Evolutionary conservation across 2,113 vertebrate genomes (phyloP).

Genomic region (Xenopus borealis): DNA sequence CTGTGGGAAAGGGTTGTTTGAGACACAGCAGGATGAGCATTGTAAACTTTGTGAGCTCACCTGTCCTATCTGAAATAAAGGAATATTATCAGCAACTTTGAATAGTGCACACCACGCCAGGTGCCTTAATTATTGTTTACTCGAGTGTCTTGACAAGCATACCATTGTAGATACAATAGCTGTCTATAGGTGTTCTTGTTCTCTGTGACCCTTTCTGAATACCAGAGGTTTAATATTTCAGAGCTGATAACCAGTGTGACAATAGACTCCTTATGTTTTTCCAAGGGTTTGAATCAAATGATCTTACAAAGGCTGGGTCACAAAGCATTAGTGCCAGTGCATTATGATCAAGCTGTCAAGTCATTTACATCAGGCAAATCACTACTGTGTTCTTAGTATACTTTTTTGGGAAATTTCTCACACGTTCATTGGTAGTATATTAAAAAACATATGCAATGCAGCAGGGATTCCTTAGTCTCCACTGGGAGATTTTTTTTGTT

Average conservation of each 20-base stretch:
- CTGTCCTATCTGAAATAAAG: slow-evolving; percentile 34
- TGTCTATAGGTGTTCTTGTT: slow-evolving; percentile 55
- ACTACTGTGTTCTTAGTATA: background rate
- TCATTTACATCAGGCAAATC: slow-evolving; percentile 5
- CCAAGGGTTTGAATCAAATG: slow-evolving; percentile 53
- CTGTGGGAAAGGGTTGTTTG: too few species aligned
- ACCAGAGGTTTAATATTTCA: slow-evolving; percentile 62
- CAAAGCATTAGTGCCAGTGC: slow-evolving; percentile 27
- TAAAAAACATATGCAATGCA: too few species aligned
- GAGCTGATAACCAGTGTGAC: slow-evolving; percentile 55
- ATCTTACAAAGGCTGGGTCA: slow-evolving; percentile 55
- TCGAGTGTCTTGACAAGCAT: slow-evolving; percentile 51
- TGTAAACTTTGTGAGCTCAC: background rate
- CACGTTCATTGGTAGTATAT: background rate
- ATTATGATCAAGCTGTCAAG: slow-evolving; percentile 43
- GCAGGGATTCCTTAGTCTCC: too few species aligned
- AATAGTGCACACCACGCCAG: slow-evolving; percentile 45
- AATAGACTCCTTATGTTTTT: slow-evolving; percentile 59
- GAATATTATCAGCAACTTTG: slow-evolving; percentile 31
- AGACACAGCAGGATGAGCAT: background rate
- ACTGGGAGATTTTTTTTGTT: too few species aligned
- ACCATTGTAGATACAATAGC: slow-evolving; percentile 48
- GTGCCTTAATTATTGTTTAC: slow-evolving; percentile 51
- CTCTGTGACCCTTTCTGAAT: slow-evolving; percentile 51
- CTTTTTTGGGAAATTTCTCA: background rate